These are phyloP conservation scores for Oreocharis arfaki DNA, from an alignment of 2,113 vertebrate species.

Conservation along the genomic window DNA sequence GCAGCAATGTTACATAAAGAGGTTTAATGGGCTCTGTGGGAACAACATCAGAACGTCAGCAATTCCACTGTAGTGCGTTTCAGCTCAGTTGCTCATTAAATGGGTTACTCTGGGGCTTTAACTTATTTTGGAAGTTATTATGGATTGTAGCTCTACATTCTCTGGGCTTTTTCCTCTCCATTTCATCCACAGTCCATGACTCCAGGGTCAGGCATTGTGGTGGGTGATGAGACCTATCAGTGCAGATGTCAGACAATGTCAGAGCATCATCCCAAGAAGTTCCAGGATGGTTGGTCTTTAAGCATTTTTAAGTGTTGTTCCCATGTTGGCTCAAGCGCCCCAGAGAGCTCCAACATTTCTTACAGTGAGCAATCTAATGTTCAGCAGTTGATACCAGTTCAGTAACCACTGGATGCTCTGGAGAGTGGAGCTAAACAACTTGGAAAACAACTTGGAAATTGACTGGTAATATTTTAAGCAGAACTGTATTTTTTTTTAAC, in stretches of 20 bases:
- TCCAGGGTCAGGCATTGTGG: neutral
- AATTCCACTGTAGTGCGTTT: neutral
- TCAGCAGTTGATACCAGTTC: neutral
- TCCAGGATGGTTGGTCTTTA: neutral
- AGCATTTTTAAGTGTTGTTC: neutral
- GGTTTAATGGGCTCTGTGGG: constrained; percentile 42
- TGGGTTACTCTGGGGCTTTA: neutral
- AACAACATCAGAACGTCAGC: constrained; percentile 38
- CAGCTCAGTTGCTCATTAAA: constrained; percentile 26
- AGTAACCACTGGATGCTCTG: neutral
- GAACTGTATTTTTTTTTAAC: neutral
- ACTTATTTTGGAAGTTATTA: neutral
- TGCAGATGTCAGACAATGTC: neutral
- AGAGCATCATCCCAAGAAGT: neutral
- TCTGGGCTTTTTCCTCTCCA: neutral
- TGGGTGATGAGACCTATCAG: neutral
- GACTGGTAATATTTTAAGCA: neutral
- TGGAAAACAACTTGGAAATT: neutral
- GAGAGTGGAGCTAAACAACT: neutral
- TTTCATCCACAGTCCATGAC: neutral
- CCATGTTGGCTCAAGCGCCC: neutral
- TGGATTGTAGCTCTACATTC: neutral
- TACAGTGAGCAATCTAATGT: neutral
- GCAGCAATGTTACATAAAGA: constrained; percentile 17
- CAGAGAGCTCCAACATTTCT: neutral